Evolutionary conservation across 1,140 invertebrate species (phyloP).

Genomic region (Nylanderia fulva): DNA sequence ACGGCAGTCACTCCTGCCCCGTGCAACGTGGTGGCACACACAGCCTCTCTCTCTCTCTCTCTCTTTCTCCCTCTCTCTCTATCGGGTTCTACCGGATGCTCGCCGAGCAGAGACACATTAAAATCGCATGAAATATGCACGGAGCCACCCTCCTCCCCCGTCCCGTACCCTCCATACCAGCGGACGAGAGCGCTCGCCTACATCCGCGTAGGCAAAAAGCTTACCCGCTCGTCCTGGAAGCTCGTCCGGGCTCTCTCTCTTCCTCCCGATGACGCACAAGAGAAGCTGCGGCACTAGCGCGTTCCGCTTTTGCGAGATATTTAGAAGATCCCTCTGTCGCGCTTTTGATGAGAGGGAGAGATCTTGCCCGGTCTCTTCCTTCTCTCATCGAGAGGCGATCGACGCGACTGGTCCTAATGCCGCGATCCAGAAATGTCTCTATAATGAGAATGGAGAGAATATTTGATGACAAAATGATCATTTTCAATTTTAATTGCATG

Average conservation of each 20-base stretch:
- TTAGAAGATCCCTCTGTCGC: conserved; percentile 41
- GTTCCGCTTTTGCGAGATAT: conserved; percentile 45
- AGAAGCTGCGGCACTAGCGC: neutral
- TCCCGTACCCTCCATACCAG: conserved; percentile 68
- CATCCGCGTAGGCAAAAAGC: conserved; percentile 74
- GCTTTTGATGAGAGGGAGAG: neutral
- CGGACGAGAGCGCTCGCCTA: conserved; percentile 74
- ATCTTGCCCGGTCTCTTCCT: neutral
- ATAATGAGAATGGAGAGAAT: conserved; percentile 2
- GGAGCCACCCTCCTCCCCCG: conserved; percentile 54
- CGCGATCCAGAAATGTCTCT: conserved; percentile 29
- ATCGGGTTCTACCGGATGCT: conserved; percentile 66
- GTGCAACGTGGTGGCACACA: conserved; percentile 59
- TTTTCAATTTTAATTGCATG: neutral
- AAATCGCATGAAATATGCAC: conserved; percentile 85
- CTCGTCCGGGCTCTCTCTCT: conserved; percentile 22
- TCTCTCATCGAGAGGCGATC: conserved; percentile 20
- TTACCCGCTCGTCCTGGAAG: conserved; percentile 57
- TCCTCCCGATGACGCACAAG: neutral
- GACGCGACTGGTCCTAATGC: too few species aligned
- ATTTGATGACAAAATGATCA: neutral
- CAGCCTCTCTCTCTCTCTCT: neutral
- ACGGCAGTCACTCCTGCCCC: conserved; percentile 76
- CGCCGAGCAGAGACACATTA: conserved; percentile 83
- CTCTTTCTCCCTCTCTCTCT: conserved; percentile 39